These are phyloP conservation scores for Melanotaenia nigrans DNA, from an alignment of 2,797 vertebrate genomes.

Conservation along the genomic window DNA sequence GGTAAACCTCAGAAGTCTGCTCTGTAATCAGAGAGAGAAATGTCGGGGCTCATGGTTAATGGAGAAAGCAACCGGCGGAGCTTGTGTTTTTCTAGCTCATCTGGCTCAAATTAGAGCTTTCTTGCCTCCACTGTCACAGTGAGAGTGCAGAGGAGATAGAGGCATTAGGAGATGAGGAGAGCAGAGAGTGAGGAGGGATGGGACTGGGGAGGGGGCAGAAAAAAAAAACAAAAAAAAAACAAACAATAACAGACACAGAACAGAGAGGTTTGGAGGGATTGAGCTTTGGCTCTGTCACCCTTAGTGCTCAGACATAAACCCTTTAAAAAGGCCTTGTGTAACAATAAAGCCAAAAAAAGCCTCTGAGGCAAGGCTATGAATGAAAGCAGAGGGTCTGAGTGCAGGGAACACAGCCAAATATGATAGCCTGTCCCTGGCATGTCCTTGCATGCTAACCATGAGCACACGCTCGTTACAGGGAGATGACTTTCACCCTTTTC, in stretches of 20 bases:
- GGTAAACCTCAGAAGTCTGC: slow-evolving; percentile 72
- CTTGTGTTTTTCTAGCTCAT: slow-evolving; percentile 79
- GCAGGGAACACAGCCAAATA: slow-evolving; percentile 43
- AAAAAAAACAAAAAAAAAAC: slow-evolving; percentile 37
- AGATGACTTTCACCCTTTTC: slow-evolving; percentile 47
- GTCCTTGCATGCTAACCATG: slow-evolving; percentile 47
- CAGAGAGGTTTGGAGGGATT: slow-evolving; percentile 58
- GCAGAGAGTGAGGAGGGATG: slow-evolving; percentile 28
- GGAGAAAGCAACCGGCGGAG: slow-evolving; percentile 66
- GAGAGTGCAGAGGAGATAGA: slow-evolving; percentile 63
- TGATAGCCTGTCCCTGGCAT: slow-evolving; percentile 27
- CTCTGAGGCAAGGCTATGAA: slow-evolving; percentile 45
- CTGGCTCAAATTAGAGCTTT: slow-evolving; percentile 80
- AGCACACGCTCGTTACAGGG: slow-evolving; percentile 39
- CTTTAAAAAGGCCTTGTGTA: slow-evolving; percentile 61
- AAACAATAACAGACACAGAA: slow-evolving; percentile 52
- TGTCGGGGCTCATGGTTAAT: slow-evolving; percentile 69
- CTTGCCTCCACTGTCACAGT: slow-evolving; percentile 71
- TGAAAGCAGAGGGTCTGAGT: slow-evolving; percentile 23
- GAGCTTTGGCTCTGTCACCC: slow-evolving; percentile 58
- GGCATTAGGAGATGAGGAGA: slow-evolving; percentile 55
- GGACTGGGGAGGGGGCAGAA: not conserved
- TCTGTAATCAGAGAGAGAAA: slow-evolving; percentile 67
- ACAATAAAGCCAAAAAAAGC: slow-evolving; percentile 48
- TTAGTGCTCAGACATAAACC: slow-evolving; percentile 57